Evolutionary conservation across 1,140 invertebrate genomes (phyloP).

Genomic region (Brachionus angularis): DNA sequence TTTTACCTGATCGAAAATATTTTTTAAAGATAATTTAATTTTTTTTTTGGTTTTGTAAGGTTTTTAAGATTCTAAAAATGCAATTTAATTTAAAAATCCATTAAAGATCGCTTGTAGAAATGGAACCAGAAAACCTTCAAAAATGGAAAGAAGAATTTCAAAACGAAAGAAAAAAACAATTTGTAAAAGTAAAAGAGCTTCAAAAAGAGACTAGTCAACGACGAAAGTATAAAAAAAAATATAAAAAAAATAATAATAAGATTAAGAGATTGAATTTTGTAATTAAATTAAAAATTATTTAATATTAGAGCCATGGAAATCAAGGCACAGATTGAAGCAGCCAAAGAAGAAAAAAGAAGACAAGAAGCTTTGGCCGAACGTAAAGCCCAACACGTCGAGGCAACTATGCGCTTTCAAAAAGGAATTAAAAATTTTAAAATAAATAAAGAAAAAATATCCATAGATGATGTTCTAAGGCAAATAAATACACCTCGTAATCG

Average conservation of each 20-base stretch:
- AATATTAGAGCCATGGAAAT: constrained; percentile 42
- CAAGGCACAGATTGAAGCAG: constrained; percentile 35
- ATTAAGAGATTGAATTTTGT: too few species aligned
- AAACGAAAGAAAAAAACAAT: constrained; percentile 27
- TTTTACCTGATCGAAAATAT: too few species aligned
- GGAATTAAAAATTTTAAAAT: constrained; percentile 38
- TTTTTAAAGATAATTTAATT: too few species aligned
- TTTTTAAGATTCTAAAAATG: too few species aligned
- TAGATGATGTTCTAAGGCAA: constrained; percentile 3
- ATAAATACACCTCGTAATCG: neutral
- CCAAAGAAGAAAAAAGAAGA: constrained; percentile 37
- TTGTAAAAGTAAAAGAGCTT: neutral
- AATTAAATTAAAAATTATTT: too few species aligned
- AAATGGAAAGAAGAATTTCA: constrained; percentile 40
- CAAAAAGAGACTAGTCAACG: constrained; percentile 11
- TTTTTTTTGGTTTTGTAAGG: too few species aligned
- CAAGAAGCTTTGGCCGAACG: constrained; percentile 33
- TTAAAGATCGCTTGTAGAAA: neutral
- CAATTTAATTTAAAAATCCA: neutral
- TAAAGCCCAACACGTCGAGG: constrained; percentile 30
- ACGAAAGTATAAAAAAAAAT: constrained; percentile 39
- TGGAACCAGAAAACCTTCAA: constrained; percentile 13
- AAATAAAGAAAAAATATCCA: constrained; percentile 36
- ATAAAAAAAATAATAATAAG: too few species aligned
- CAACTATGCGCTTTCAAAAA: constrained; percentile 40